Base-by-base conservation (phyloP, 2,113 vertebrate genomes). In the Rhagologus leucostigma region DNA sequence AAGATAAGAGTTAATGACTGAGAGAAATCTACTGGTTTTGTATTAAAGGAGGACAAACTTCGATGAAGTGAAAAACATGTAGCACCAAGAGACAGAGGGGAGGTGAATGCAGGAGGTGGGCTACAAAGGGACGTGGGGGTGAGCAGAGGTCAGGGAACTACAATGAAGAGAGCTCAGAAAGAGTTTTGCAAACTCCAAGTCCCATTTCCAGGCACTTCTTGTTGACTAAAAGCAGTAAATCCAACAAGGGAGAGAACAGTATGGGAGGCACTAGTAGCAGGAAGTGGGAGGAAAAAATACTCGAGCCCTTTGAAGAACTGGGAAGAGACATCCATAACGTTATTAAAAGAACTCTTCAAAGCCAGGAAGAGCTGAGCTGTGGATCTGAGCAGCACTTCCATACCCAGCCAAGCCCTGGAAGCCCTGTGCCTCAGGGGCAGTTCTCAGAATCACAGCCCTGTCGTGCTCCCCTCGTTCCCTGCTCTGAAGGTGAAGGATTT, bases 71-170 rank as follows among this genome's bases (percentile, higher is more conserved):
- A 70, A 14, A 46, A 57, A 13, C 35, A n/a, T 3, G 30, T 3
- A 27, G 8, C 46, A 32, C 2, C 16, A 13, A 1, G 11, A 77
- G 52, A 2, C 11, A n/a, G 57, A 44, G 17, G 46, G 32, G 16
- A 73, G 47, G 47, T 6, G 35, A 50, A 18, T 21, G 10, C 5
- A 4, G 24, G 70, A 42, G 50, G 59, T 39, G 86, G 27, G 78
- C 21, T 8, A 13, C 0, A 0, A 12, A 33, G 16, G n/a, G 50
- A 20, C 0, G 3, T 9, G 27, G n/a, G 56, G 30, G 49, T 23
- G 22, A 87, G 65, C 53, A 68, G 56, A 78, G 56, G 59, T 62
- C 87, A 71, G 52, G 56, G 59, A 94, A 49, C 41, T 37, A 37
- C 1, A 6, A 55, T 15, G 15, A 6, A 75, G 23, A 0, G 3